Evolutionary conservation across 2,888 invertebrate genomes (phyloP).

Genomic region (Rhorus exstirpatorius): DNA sequence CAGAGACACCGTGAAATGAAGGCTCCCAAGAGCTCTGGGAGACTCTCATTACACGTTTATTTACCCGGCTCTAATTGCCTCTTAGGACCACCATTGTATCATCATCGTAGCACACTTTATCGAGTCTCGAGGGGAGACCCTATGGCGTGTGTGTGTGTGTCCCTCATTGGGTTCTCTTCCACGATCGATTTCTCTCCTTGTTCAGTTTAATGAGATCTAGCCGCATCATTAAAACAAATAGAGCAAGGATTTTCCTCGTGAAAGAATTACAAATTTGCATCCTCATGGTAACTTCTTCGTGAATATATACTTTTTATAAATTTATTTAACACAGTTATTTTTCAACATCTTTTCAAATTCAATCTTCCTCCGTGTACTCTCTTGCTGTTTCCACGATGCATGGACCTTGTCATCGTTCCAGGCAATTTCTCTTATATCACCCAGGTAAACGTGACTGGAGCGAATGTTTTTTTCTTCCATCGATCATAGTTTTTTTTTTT

Average conservation of each 20-base stretch:
- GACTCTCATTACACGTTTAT: constrained; percentile 55
- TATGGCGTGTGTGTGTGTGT: too few relatives aligned
- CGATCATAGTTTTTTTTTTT: too few relatives aligned
- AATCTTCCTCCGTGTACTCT: too few relatives aligned
- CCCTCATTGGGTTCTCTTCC: constrained; percentile 16
- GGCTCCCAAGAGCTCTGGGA: constrained; percentile 7
- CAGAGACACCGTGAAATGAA: constrained; percentile 11
- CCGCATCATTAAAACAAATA: neutral
- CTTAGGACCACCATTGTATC: constrained; percentile 38
- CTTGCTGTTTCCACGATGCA: too few relatives aligned
- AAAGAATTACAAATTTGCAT: neutral
- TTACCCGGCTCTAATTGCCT: constrained; percentile 60
- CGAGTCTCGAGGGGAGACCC: constrained; percentile 33
- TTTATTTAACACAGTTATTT: too few relatives aligned
- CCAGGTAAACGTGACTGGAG: too few relatives aligned
- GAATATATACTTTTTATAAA: too few relatives aligned
- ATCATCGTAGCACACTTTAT: constrained; percentile 44
- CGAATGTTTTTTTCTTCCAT: too few relatives aligned
- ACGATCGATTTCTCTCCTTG: constrained; percentile 34
- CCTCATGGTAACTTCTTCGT: too few relatives aligned
- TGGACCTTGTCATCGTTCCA: too few relatives aligned
- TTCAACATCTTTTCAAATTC: too few relatives aligned
- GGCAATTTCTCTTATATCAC: too few relatives aligned
- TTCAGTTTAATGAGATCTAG: neutral
- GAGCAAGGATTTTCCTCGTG: neutral